A percentile compares a stretch with the other conserved stretches of the same genome.
phyloP scores from a whole-genome alignment of 2,113 vertebrate genomes.

The Electrona antarctica region DNA sequence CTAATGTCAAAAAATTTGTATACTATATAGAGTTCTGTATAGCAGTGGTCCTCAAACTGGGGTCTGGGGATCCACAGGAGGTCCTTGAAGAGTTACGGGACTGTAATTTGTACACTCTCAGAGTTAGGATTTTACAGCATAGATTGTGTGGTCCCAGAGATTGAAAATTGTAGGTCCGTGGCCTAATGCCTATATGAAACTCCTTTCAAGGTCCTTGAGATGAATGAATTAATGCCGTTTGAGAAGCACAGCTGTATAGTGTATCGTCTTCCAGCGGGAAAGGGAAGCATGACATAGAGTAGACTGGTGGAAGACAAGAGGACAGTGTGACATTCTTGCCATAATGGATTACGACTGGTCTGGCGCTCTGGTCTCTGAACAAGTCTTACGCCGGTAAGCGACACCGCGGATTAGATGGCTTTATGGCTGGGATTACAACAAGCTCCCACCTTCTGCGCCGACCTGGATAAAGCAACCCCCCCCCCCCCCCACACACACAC shows the following conservation, averaged over 20 bases:
- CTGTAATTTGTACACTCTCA: too few relatives aligned
- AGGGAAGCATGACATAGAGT: not conserved
- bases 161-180: too few relatives aligned
- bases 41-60: too few relatives aligned
- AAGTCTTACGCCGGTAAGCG: not conserved
- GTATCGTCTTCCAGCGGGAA: not conserved
- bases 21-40: too few relatives aligned
- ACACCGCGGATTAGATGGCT: conserved; percentile 24
- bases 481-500: not conserved
- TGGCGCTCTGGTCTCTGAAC: not conserved
- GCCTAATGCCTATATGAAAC: too few relatives aligned
- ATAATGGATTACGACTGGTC: not conserved
- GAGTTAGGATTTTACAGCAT: too few relatives aligned
- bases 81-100: too few relatives aligned
- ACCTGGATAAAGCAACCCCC: conserved; percentile 21
- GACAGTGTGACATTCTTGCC: not conserved
- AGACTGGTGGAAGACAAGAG: not conserved
- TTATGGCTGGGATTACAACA: conserved; percentile 40
- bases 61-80: too few relatives aligned
- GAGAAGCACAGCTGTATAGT: too few relatives aligned
- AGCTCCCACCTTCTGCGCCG: not conserved
- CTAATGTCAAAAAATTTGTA: not conserved
- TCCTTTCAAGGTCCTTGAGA: too few relatives aligned
- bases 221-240: too few relatives aligned
- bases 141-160: too few relatives aligned